Conservation (phyloP, 2,113 vertebrate genomes). For the Lepus timidus region DNA sequence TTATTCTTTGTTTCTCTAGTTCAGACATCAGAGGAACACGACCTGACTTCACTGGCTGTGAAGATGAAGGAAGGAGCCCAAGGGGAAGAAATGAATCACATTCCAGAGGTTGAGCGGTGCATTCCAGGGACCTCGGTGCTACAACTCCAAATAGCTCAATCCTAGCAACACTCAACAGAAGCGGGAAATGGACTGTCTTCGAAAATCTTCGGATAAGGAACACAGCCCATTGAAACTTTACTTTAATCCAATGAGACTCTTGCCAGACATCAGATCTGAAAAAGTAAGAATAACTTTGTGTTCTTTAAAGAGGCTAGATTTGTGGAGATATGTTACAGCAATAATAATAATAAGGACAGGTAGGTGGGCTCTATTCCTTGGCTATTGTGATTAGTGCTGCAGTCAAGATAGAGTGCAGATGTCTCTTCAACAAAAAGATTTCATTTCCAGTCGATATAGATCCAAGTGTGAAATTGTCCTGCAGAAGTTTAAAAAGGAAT, state of each 20-base stretch:
- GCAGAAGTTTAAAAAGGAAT: neutral
- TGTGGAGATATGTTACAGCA: neutral
- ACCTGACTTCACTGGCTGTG: neutral
- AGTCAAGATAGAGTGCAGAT: no score
- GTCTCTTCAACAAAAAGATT: no score
- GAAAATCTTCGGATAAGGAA: neutral
- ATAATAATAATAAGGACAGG: no score
- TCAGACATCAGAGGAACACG: neutral
- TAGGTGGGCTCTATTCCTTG: no score
- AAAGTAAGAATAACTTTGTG: neutral
- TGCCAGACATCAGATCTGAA: neutral
- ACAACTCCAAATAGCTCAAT: neutral
- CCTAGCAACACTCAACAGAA: neutral
- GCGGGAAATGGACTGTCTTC: neutral
- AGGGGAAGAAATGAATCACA: neutral
- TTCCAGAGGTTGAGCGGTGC: neutral
- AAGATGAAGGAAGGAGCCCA: neutral
- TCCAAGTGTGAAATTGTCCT: no score
- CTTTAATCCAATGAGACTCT: neutral
- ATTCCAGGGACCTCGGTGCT: neutral
- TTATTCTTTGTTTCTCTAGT: neutral
- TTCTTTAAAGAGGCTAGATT: neutral
- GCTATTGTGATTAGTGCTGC: no score
- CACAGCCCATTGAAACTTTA: neutral
- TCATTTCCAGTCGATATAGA: no score